These are phyloP conservation scores for Arctia plantaginis DNA, from an alignment of 2,888 invertebrate genomes.

Conservation along the genomic window DNA sequence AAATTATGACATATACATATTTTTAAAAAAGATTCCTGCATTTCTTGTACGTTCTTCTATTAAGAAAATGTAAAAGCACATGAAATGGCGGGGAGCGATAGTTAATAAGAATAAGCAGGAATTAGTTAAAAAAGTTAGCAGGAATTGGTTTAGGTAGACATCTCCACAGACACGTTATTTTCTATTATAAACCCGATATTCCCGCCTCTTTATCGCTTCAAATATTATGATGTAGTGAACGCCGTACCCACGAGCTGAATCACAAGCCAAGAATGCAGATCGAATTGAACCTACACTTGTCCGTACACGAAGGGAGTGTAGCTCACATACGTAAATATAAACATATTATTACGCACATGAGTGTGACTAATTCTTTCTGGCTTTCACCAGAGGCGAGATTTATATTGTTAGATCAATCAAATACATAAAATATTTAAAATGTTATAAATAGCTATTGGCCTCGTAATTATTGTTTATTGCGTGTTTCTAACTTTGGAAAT, in stretches of 20 bases:
- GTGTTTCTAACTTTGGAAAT: too few relatives aligned
- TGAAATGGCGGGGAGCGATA: background rate
- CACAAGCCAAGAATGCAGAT: slow-evolving; percentile 49
- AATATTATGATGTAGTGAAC: slow-evolving; percentile 1
- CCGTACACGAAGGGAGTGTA: slow-evolving; percentile 30
- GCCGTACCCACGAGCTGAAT: slow-evolving; percentile 34
- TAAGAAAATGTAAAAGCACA: too few relatives aligned
- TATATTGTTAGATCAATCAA: background rate
- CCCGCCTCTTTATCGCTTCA: slow-evolving; percentile 11
- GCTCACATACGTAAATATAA: slow-evolving; percentile 19
- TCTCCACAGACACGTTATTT: too few relatives aligned
- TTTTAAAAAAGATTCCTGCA: too few relatives aligned
- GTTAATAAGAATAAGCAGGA: background rate
- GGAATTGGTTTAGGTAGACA: too few relatives aligned
- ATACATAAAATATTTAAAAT: too few relatives aligned
- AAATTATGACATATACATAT: background rate
- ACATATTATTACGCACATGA: slow-evolving; percentile 17
- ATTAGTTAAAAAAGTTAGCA: too few relatives aligned
- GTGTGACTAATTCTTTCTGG: slow-evolving; percentile 31
- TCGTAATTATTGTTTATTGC: too few relatives aligned
- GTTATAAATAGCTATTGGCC: too few relatives aligned
- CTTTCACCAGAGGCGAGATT: slow-evolving; percentile 18
- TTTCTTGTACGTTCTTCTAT: too few relatives aligned
- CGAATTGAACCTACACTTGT: slow-evolving; percentile 37
- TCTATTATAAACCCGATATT: background rate